phyloP scores from a whole-genome alignment of 2,797 vertebrate genomes.

The Schizopygopsis malacanthus region DNA sequence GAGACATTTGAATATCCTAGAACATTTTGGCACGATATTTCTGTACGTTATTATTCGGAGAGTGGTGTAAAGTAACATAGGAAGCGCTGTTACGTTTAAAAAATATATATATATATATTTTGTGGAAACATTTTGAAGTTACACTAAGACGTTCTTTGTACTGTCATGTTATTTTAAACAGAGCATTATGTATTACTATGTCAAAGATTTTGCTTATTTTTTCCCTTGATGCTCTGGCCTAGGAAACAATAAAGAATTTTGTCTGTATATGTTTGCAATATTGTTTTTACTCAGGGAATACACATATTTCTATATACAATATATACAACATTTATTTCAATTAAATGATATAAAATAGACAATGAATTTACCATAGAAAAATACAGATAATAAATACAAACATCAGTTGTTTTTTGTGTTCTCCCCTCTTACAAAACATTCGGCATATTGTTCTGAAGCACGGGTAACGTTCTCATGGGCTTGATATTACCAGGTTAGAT shows the following conservation, averaged over 20 bases:
- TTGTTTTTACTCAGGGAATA: constrained; percentile 36
- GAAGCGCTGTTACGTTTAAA: neutral
- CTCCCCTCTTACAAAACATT: constrained; percentile 84
- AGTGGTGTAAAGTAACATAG: constrained; percentile 31
- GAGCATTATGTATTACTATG: constrained; percentile 53
- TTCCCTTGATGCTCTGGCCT: constrained; percentile 71
- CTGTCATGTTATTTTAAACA: constrained; percentile 44
- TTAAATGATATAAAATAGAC: constrained; percentile 88
- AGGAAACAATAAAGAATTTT: constrained; percentile 66
- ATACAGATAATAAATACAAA: constrained; percentile 89
- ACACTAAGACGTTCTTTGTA: constrained; percentile 54
- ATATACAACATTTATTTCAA: constrained; percentile 89
- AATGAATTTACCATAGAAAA: constrained; percentile 88
- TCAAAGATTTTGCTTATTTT: constrained; percentile 80
- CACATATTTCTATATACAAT: constrained; percentile 81
- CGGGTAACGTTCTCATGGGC: constrained; percentile 68
- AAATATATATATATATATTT: constrained; percentile 27
- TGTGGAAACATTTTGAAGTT: constrained; percentile 46
- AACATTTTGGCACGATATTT: constrained; percentile 26
- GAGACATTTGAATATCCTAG: neutral
- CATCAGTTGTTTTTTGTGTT: constrained; percentile 76
- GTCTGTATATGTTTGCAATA: constrained; percentile 34
- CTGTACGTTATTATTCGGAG: constrained; percentile 4
- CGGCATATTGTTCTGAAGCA: constrained; percentile 78
- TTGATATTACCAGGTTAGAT: constrained; percentile 76